Evolutionary conservation across 1,140 invertebrate genomes (phyloP).

Genomic region (Heliconius nattereri): DNA sequence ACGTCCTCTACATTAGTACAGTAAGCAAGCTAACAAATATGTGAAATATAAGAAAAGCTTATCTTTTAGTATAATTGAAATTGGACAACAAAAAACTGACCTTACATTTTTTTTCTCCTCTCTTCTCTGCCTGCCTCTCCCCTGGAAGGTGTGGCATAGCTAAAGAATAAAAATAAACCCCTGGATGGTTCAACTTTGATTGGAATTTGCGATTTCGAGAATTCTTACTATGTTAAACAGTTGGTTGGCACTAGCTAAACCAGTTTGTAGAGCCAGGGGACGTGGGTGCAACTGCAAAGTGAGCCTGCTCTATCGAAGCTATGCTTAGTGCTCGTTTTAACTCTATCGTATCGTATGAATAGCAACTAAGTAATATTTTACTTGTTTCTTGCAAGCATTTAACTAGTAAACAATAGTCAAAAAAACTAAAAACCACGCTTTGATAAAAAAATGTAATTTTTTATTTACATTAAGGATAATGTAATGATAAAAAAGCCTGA

Average conservation of each 20-base stretch:
- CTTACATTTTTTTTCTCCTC: too few relatives aligned
- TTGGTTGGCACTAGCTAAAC: conserved; percentile 48
- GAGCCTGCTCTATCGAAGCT: conserved; percentile 8
- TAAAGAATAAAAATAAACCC: not conserved
- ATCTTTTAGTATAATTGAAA: not conserved
- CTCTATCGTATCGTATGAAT: not conserved
- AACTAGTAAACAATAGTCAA: too few relatives aligned
- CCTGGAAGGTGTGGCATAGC: not conserved
- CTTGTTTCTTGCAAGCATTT: not conserved
- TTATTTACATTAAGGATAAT: too few relatives aligned
- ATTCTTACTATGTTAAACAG: conserved; percentile 53
- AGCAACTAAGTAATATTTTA: not conserved
- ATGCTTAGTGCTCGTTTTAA: not conserved
- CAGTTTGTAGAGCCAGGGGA: conserved; percentile 47
- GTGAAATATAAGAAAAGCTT: not conserved
- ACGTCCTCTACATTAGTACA: not conserved
- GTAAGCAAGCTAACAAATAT: not conserved
- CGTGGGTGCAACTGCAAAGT: conserved; percentile 53
- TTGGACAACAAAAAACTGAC: not conserved
- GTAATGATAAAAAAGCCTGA: too few relatives aligned
- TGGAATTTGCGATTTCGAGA: conserved; percentile 61
- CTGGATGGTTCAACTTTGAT: conserved; percentile 35
- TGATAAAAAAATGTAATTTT: too few relatives aligned
- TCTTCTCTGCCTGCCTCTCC: not conserved
- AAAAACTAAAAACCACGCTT: too few relatives aligned